These are phyloP conservation scores for Gonatopus flavifemur DNA, from an alignment of 1,140 invertebrate genomes.

Conservation along the genomic window DNA sequence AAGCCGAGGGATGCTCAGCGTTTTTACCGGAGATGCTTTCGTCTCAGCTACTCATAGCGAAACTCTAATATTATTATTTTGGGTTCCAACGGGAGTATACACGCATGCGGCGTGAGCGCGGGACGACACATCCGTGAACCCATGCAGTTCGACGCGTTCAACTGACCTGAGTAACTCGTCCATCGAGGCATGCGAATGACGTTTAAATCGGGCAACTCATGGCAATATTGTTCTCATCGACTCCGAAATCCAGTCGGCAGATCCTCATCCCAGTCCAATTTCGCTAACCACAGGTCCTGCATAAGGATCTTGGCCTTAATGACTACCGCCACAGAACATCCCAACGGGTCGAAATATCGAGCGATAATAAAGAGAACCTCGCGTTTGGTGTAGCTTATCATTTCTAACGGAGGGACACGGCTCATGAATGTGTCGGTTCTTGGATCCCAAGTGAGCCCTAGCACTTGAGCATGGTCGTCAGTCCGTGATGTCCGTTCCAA, in stretches of 20 bases:
- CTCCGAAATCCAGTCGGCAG: conserved; percentile 24
- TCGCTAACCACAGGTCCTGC: conserved; percentile 29
- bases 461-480: too few relatives aligned
- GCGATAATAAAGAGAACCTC: background rate
- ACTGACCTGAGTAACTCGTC: background rate
- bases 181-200: background rate
- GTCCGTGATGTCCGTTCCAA: too few relatives aligned
- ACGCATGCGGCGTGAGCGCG: conserved; percentile 28
- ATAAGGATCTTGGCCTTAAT: conserved; percentile 29
- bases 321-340: too few relatives aligned
- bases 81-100: conserved; percentile 12
- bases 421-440: background rate
- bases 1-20: conserved; percentile 50
- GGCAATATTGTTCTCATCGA: background rate
- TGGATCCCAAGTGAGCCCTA: background rate
- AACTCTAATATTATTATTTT: background rate
- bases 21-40: conserved; percentile 50
- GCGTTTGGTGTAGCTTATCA: background rate
- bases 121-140: conserved; percentile 29
- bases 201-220: background rate
- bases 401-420: background rate
- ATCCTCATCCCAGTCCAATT: conserved; percentile 24
- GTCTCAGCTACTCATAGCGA: conserved; percentile 39
- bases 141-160: conserved; percentile 17
- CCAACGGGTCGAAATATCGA: conserved; percentile 1